phyloP scores from a whole-genome alignment of 2,113 vertebrate genomes.

The Zosterops japonicus region DNA sequence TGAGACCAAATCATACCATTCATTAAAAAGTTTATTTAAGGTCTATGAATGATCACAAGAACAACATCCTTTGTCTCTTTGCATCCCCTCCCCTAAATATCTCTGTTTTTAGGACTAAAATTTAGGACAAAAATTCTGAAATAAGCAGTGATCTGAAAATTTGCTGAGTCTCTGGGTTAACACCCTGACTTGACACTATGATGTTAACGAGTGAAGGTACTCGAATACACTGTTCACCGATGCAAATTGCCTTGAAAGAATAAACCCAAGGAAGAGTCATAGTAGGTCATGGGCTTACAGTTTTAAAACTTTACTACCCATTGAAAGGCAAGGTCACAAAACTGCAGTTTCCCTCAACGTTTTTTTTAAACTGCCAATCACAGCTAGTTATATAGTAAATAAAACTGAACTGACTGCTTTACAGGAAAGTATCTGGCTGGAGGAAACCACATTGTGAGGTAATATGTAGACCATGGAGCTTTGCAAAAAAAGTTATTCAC shows the following conservation, averaged over 20 bases:
- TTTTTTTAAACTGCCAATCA: background rate
- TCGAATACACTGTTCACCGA: background rate
- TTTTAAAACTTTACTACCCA: background rate
- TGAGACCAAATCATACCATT: background rate
- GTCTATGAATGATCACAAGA: background rate
- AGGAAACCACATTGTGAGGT: background rate
- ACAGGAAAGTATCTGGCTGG: background rate
- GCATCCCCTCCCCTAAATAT: background rate
- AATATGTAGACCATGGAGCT: background rate
- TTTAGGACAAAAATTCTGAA: background rate
- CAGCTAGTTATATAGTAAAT: background rate
- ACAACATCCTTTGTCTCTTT: background rate
- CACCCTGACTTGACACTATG: background rate
- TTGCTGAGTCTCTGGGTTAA: background rate
- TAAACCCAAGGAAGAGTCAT: background rate
- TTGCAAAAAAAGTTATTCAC: background rate
- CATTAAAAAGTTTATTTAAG: background rate
- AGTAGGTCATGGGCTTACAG: background rate
- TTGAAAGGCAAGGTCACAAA: background rate
- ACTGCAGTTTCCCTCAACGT: background rate
- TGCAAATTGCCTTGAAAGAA: background rate
- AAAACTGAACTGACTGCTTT: background rate
- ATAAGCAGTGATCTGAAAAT: background rate
- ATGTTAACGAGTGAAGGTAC: accelerated
- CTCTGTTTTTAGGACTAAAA: background rate